These are phyloP conservation scores for Brachionus rubens DNA, from an alignment of 1,140 invertebrate genomes.

Conservation along the genomic window DNA sequence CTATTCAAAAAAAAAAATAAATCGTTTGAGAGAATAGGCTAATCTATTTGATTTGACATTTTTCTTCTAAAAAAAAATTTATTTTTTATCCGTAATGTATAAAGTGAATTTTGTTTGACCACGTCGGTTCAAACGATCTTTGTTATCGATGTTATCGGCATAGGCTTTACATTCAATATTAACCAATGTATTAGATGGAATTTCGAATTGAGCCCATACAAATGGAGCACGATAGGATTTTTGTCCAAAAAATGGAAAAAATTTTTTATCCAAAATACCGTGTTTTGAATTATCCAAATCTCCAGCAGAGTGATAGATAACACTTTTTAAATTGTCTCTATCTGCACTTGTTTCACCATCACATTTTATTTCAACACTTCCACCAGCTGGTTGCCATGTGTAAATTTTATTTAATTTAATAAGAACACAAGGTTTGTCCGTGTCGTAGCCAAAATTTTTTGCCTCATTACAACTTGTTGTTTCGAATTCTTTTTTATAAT, in stretches of 20 bases:
- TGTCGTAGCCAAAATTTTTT: background rate
- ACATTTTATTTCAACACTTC: slow-evolving; percentile 18
- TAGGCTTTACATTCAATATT: slow-evolving; percentile 35
- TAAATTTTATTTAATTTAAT: slow-evolving; percentile 34
- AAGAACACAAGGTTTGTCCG: slow-evolving; percentile 11
- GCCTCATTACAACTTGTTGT: background rate
- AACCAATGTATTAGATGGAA: slow-evolving; percentile 14
- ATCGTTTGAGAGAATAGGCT: background rate
- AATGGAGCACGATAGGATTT: background rate
- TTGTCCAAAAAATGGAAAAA: slow-evolving; percentile 26
- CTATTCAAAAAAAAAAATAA: slow-evolving; percentile 8
- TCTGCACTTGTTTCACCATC: slow-evolving; percentile 15
- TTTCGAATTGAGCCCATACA: slow-evolving; percentile 35
- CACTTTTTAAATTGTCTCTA: slow-evolving; percentile 9
- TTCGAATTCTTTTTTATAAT: slow-evolving; percentile 20
- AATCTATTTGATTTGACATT: background rate
- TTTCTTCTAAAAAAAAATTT: background rate
- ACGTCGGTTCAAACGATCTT: slow-evolving; percentile 37
- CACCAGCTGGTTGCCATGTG: background rate
- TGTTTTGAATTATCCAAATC: background rate
- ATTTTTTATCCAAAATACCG: slow-evolving; percentile 14
- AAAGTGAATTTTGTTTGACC: slow-evolving; percentile 39
- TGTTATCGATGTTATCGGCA: slow-evolving; percentile 27
- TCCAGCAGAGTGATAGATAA: slow-evolving; percentile 7
- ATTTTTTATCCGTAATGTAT: slow-evolving; percentile 10